phyloP scores from a whole-genome alignment of 1,140 invertebrate genomes.

The Drosophila insularis region DNA sequence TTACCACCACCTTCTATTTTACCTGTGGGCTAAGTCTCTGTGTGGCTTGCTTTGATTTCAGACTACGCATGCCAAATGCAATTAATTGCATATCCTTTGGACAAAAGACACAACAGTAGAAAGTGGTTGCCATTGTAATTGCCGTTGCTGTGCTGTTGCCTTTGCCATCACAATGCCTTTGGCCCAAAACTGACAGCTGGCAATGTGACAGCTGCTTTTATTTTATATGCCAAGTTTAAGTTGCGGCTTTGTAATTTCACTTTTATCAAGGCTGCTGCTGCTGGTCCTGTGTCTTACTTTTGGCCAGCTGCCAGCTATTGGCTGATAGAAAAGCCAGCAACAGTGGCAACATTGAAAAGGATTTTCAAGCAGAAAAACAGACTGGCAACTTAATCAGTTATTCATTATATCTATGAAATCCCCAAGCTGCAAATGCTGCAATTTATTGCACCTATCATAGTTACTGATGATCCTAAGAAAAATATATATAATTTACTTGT shows the following conservation, averaged over 20 bases:
- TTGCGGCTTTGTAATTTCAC: slow-evolving; percentile 47
- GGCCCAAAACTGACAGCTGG: slow-evolving; percentile 34
- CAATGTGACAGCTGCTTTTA: slow-evolving; percentile 53
- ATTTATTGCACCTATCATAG: slow-evolving; percentile 25
- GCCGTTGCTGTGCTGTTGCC: slow-evolving; percentile 28
- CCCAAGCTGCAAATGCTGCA: slow-evolving; percentile 4
- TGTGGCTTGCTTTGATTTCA: slow-evolving; percentile 15
- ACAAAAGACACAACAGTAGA: slow-evolving; percentile 9
- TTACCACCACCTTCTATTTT: background rate
- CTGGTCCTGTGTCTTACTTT: too few relatives aligned
- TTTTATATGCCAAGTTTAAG: slow-evolving; percentile 48
- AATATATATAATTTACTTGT: slow-evolving; percentile 1
- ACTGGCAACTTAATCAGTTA: slow-evolving; percentile 4
- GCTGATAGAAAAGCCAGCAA: slow-evolving; percentile 12
- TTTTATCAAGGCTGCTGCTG: slow-evolving; percentile 25
- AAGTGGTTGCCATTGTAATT: slow-evolving; percentile 16
- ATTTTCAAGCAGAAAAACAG: background rate
- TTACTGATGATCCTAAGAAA: background rate
- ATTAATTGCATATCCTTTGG: slow-evolving; percentile 58
- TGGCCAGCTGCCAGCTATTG: slow-evolving; percentile 37
- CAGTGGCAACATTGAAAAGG: slow-evolving; percentile 24
- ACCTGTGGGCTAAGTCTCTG: background rate
- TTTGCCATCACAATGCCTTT: background rate
- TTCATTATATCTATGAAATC: slow-evolving; percentile 29
- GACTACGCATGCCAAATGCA: slow-evolving; percentile 31